Conservation (phyloP, 2,113 vertebrate genomes). For the Aleadryas rufinucha region DNA sequence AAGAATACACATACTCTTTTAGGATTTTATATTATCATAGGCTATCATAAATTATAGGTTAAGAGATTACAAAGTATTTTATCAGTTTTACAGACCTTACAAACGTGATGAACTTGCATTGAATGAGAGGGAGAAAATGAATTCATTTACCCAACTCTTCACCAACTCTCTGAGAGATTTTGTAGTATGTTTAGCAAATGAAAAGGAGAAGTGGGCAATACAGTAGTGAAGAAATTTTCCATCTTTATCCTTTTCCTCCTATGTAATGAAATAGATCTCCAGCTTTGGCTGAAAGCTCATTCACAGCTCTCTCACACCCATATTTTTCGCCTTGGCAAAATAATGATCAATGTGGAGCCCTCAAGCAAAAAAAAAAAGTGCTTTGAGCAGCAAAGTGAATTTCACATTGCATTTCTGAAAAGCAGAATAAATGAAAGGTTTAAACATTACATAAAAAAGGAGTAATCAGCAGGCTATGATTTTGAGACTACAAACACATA, state of each 20-base stretch:
- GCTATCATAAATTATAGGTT: neutral
- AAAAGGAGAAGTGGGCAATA: neutral
- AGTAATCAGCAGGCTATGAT: neutral
- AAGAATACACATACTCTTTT: neutral
- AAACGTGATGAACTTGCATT: neutral
- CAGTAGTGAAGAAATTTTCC: neutral
- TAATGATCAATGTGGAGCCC: neutral
- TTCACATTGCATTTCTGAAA: neutral
- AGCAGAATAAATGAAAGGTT: neutral
- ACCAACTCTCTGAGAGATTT: neutral
- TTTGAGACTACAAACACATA: neutral
- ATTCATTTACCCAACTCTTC: neutral
- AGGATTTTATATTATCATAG: neutral
- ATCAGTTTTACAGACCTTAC: neutral
- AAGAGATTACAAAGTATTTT: neutral
- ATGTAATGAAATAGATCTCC: neutral
- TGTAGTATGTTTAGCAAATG: neutral
- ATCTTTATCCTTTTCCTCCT: neutral
- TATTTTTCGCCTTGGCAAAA: neutral
- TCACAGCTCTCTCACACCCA: neutral
- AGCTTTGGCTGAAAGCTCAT: neutral
- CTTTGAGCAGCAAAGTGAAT: neutral
- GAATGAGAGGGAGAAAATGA: neutral
- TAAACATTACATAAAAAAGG: neutral
- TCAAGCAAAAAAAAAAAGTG: neutral